A percentile compares a stretch with the other conserved stretches of the same genome.
These are phyloP conservation scores for Zygothrica quintamaculata DNA, from an alignment of 2,888 invertebrate species.

Conservation along the genomic window DNA sequence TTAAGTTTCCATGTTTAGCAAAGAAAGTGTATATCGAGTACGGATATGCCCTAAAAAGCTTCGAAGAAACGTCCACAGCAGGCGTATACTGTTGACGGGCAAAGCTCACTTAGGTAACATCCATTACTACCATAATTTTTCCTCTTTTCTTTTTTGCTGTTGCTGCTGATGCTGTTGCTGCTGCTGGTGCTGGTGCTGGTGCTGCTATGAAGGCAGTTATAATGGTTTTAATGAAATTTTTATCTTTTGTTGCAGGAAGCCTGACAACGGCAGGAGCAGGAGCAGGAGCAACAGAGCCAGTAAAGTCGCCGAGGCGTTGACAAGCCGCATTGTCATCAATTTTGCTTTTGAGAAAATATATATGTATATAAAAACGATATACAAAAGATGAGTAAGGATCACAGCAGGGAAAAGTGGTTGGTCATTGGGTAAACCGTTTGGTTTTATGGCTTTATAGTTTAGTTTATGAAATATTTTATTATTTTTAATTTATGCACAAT, in stretches of 20 bases:
- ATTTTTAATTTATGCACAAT: constrained; percentile 73
- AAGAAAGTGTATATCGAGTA: neutral
- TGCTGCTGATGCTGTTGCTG: constrained; percentile 30
- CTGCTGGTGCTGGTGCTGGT: constrained; percentile 40
- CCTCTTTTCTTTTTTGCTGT: constrained; percentile 43
- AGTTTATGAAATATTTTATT: constrained; percentile 49
- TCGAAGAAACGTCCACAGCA: constrained; percentile 29
- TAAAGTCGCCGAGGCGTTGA: constrained; percentile 65
- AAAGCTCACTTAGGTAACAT: constrained; percentile 23
- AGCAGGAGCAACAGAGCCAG: constrained; percentile 20
- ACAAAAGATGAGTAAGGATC: constrained; percentile 8
- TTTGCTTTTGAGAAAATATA: constrained; percentile 58
- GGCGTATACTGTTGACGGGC: constrained; percentile 30
- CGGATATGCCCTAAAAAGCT: neutral
- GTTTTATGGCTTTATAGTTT: constrained; percentile 66
- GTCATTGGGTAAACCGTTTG: constrained; percentile 55
- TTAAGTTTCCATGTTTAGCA: no score
- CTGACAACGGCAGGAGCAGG: constrained; percentile 24
- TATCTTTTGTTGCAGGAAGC: constrained; percentile 75
- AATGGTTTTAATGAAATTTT: constrained; percentile 79
- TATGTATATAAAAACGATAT: constrained; percentile 19
- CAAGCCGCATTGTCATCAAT: constrained; percentile 79
- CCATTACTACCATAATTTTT: constrained; percentile 26
- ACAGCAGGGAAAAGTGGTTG: constrained; percentile 46
- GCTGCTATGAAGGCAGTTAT: constrained; percentile 58